A percentile compares a stretch with the other conserved stretches of the same genome.
phyloP scores from a whole-genome alignment of 1,140 invertebrate genomes.

The Mesaphorura yosii region DNA sequence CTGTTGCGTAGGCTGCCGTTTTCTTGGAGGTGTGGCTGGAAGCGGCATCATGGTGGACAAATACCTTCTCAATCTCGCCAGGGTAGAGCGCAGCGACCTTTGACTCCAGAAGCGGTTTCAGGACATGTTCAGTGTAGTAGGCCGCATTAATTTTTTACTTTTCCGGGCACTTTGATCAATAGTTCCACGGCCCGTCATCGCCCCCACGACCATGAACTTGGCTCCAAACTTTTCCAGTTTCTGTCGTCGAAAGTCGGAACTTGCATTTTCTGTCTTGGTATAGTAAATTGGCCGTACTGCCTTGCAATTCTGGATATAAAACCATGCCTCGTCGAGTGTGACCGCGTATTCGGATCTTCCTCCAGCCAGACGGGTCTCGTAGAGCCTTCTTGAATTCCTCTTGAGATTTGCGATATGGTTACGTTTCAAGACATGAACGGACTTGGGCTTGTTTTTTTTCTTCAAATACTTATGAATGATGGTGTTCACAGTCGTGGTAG shows the following conservation, averaged over 20 bases:
- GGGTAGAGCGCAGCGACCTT: neutral
- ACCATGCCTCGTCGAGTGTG: slow-evolving; percentile 1
- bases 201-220: slow-evolving; percentile 3
- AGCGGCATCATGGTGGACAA: slow-evolving; percentile 1
- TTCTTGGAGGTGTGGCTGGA: neutral
- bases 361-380: neutral
- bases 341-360: neutral
- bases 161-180: neutral
- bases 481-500: neutral
- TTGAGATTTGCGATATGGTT: slow-evolving; percentile 1
- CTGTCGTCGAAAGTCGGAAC: neutral
- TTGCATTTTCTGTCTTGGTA: neutral
- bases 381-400: neutral
- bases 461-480: neutral
- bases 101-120: neutral
- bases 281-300: neutral
- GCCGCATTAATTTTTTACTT: slow-evolving; percentile 2
- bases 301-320: neutral
- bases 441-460: neutral
- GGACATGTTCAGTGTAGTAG: neutral
- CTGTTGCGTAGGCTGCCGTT: neutral
- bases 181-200: neutral
- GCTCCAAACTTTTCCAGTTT: neutral
- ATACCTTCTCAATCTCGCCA: neutral
- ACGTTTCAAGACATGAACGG: neutral